These are phyloP conservation scores for Zosterops japonicus DNA, from an alignment of 2,113 vertebrate genomes.

Conservation along the genomic window DNA sequence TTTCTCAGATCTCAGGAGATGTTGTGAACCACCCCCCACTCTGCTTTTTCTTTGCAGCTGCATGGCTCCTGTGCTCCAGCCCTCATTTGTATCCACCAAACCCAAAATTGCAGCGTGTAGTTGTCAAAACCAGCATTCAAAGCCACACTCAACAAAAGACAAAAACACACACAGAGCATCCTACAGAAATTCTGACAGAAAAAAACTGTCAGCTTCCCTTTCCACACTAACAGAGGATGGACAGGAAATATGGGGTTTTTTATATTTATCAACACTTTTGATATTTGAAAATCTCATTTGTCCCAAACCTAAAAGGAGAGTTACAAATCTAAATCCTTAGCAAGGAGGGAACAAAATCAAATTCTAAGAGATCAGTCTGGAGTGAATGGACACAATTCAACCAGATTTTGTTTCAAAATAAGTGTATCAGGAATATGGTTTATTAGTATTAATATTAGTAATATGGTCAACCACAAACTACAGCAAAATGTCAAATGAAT, in stretches of 20 bases:
- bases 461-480: neutral
- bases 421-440: neutral
- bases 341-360: neutral
- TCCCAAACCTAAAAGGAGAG: neutral
- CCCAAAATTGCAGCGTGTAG: constrained; percentile 5
- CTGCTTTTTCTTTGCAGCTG: constrained; percentile 33
- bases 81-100: constrained; percentile 31
- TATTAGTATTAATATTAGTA: neutral
- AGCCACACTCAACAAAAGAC: neutral
- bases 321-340: neutral
- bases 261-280: neutral
- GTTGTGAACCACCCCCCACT: neutral
- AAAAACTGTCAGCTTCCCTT: neutral
- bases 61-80: neutral
- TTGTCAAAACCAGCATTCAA: constrained; percentile 26
- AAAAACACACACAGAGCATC: neutral
- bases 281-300: neutral
- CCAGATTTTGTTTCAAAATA: neutral
- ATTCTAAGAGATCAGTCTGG: neutral
- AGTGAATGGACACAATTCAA: neutral
- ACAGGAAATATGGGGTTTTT: neutral
- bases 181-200: constrained; percentile 3
- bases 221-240: neutral
- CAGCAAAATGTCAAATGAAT: neutral
- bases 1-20: neutral